Percentiles rank a stretch among this genome's conserved stretches.
phyloP scores from a whole-genome alignment of 2,113 vertebrate species.

The Heterotis niloticus region DNA sequence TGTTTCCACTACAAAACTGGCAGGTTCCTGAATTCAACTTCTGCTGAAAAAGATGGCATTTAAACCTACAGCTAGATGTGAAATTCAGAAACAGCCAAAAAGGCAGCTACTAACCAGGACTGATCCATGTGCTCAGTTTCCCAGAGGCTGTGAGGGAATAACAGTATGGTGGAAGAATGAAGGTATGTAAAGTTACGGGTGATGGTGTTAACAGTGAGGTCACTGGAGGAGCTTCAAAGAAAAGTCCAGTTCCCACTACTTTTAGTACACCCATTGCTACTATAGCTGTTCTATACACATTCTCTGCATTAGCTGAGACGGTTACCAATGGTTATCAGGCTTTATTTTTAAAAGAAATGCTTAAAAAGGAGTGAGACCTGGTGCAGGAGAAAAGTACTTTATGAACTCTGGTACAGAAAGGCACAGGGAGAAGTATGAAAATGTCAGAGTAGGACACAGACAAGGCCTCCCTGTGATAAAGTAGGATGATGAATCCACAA shows the following conservation, averaged over 20 bases:
- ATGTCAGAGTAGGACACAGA: background rate
- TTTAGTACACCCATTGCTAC: no score
- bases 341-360: no score
- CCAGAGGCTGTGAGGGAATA: no score
- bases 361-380: no score
- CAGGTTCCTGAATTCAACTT: constrained; percentile 55
- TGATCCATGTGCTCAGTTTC: background rate
- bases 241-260: no score
- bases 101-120: background rate
- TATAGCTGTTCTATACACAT: background rate
- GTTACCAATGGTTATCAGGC: background rate
- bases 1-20: no score
- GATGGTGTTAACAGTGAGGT: no score
- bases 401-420: background rate
- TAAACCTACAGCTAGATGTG: constrained; percentile 42
- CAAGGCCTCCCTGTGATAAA: background rate
- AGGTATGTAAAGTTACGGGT: no score
- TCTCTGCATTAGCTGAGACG: background rate
- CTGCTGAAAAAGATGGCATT: constrained; percentile 51
- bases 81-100: constrained; percentile 32
- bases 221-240: no score
- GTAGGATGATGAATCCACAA: constrained; percentile 1
- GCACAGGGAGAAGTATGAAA: background rate
- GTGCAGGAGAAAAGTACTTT: background rate
- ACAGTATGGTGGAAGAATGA: no score